Conservation (phyloP, 2,888 invertebrate genomes). For the Aporophyla lueneburgensis region DNA sequence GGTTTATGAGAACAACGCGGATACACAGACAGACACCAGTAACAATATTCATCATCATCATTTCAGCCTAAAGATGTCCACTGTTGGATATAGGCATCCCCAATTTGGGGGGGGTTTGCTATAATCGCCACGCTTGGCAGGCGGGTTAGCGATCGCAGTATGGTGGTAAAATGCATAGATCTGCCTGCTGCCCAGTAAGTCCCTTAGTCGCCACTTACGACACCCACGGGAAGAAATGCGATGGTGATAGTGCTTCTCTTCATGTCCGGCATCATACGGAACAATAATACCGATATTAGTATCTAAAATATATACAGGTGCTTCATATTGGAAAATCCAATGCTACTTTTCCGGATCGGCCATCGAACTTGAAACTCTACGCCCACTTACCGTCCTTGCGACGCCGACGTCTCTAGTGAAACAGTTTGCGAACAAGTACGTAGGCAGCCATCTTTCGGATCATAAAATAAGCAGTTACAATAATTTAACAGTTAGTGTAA, state of each 20-base stretch:
- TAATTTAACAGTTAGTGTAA: conserved; percentile 15
- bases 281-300: neutral
- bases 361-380: neutral
- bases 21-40: neutral
- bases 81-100: too few species aligned
- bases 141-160: too few species aligned
- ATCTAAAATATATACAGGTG: neutral
- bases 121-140: too few species aligned
- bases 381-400: neutral
- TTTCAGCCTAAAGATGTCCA: too few species aligned
- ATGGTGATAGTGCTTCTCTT: too few species aligned
- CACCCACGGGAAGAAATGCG: too few species aligned
- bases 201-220: too few species aligned
- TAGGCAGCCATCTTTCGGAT: neutral
- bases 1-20: neutral
- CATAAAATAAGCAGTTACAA: conserved; percentile 16
- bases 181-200: too few species aligned
- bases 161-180: too few species aligned
- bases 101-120: too few species aligned
- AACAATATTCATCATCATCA: neutral
- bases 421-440: neutral
- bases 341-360: neutral
- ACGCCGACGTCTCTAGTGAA: neutral
- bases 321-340: neutral
- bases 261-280: too few species aligned